Evolutionary conservation across 2,888 invertebrate genomes (phyloP), one percentile per base, ranked within the genome.

Genomic region (Harmothoe impar): DNA sequence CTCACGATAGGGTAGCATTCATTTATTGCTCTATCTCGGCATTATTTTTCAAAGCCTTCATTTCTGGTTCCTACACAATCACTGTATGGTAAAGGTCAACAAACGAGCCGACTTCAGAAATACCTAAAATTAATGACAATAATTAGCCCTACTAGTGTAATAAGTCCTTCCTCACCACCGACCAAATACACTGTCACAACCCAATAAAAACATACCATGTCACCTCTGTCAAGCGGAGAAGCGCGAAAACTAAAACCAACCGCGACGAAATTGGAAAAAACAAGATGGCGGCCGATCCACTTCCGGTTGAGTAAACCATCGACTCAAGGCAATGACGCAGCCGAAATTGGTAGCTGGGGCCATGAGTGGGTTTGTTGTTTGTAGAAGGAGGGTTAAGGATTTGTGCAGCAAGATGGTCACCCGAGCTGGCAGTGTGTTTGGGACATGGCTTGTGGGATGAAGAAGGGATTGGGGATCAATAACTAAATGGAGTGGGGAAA

Each of bases 401-500:
- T 62, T 43, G 43, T 43, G 43, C 43, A 7, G 43, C 43, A 43
- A 43, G 43, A 43, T 43, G 43, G 43, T 43, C 43, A 43, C 10
- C 43, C 43, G 10, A 10, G 43, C 43, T 43, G 10, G 10, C 5
- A 43, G 43, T 43, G 43, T 43, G 43, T 43, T 43, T 43, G 43
- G 10, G 10, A 7, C 43, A 43, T 43, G 43, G 43, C 5, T 3
- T 43, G 10, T n/a, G 43, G 43, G 43, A 43, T 43, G 43, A 43
- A 43, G 43, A 43, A 43, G 43, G 43, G 43, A 43, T 43, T n/a
- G 43, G 10, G 43, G 81, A 81, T 81, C 81, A 81, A 81, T 81
- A 81, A 81, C n/a, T 10, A 81, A 81, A 81, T 43, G 15, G 25
- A 81, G 81, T 43, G 81, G 43, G n/a, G 35, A 43, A 33, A 43